Evolutionary conservation across 2,113 vertebrate species (phyloP).

Genomic region (Hystrix cristata): DNA sequence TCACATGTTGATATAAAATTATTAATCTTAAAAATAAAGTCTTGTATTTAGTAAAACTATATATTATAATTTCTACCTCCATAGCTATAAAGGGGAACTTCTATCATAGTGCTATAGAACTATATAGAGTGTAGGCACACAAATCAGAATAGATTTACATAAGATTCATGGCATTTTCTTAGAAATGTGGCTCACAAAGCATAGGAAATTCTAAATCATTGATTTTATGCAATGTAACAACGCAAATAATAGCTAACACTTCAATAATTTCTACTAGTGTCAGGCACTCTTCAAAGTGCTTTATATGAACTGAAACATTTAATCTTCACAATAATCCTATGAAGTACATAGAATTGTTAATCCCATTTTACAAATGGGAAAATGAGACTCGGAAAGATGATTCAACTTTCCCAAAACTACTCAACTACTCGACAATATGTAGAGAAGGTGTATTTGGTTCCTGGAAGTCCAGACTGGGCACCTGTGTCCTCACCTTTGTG

Average conservation of each 20-base stretch:
- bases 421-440: neutral
- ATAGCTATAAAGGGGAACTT: neutral
- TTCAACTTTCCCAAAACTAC: neutral
- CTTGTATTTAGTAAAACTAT: neutral
- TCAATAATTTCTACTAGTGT: neutral
- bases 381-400: neutral
- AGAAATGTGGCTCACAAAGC: neutral
- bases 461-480: too few relatives aligned
- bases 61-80: neutral
- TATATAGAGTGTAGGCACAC: neutral
- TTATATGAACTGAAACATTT: neutral
- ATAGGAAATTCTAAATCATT: neutral
- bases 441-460: neutral
- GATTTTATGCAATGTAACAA: neutral
- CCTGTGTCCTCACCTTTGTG: neutral
- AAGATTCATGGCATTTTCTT: neutral
- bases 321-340: neutral
- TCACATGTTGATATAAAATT: neutral
- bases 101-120: neutral
- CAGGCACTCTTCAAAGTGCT: neutral
- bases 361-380: neutral
- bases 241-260: neutral
- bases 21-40: neutral
- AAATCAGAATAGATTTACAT: neutral
- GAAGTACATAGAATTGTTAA: neutral